Base-by-base conservation (phyloP, 2,888 invertebrate genomes). In the Andrena fulva region DNA sequence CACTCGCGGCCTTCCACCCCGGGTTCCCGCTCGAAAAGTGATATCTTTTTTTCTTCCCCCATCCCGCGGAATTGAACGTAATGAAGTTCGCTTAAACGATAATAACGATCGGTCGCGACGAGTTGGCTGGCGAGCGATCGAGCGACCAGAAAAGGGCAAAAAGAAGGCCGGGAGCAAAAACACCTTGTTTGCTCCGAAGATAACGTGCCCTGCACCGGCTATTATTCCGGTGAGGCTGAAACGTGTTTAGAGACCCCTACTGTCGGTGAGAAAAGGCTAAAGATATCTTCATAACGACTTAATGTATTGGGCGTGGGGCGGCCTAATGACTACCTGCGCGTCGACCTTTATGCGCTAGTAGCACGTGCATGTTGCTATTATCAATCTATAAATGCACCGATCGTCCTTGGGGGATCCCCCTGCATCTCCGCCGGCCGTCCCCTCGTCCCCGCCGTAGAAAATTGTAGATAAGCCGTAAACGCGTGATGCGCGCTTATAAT, bases 231-330 rank as follows among this genome's bases (percentile, higher is more conserved):
- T 33, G 79, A 67, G 70, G 54, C 70, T 50, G 33, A 71, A 74
- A 73, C 84, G 85, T 54, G 84, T 77, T 79, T 77, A 88, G 86
- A 83, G 77, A 48, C 72, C 70, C 54, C 77, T 54, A 64, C 66
- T 68, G 84, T 82, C 76, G 84, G 87, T 80, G 87, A 85, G 87
- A 84, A 87, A 88, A 86, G 88, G 89, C 87, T 89, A 85, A 89
- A 88, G 89, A 92, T 90, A 92, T 91, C 91, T 89, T 89, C 89
- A 89, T 90, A 91, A 91, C 90, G 89, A 89, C 90, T 92, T 90
- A 91, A 92, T 90, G 87, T 86, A 87, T 87, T 88, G 90, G 90
- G 89, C 90, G 90, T 89, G 83, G 87, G 85, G 82, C 86, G 89
- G 83, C 87, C 85, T 92, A 91, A 92, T 90, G 86, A 91, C 90